Conservation (phyloP, 2,797 vertebrate genomes). For the Scleropages formosus region DNA sequence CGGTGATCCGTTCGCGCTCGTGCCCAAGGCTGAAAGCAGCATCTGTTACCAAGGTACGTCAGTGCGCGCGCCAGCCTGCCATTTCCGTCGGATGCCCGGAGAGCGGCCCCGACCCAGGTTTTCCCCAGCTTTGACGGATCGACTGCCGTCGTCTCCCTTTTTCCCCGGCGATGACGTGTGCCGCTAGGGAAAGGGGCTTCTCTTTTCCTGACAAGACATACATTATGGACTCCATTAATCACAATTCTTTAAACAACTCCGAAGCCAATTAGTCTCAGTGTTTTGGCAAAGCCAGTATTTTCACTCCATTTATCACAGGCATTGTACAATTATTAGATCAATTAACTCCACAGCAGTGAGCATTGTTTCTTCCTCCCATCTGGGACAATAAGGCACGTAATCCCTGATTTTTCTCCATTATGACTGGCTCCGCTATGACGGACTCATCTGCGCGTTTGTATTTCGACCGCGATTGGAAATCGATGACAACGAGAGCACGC, state of each 20-base stretch:
- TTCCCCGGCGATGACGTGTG: constrained; percentile 31
- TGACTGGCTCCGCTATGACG: constrained; percentile 39
- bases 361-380: constrained; percentile 40
- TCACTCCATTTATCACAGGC: constrained; percentile 51
- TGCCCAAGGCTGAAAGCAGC: background rate
- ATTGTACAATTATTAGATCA: constrained; percentile 55
- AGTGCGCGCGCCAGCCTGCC: background rate
- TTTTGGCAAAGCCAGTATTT: constrained; percentile 46
- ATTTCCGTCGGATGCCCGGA: background rate
- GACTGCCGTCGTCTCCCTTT: background rate
- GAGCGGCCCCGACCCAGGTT: background rate
- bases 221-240: constrained; percentile 53
- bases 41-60: background rate
- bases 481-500: constrained; percentile 29
- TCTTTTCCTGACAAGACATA: constrained; percentile 27
- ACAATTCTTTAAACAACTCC: constrained; percentile 48
- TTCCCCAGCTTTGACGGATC: background rate
- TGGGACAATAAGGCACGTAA: constrained; percentile 36
- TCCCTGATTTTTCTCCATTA: constrained; percentile 36
- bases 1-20: background rate
- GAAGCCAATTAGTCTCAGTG: constrained; percentile 49
- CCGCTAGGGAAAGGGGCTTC: constrained; percentile 34
- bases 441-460: constrained; percentile 39
- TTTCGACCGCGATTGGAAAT: constrained; percentile 38
- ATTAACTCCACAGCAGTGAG: constrained; percentile 45